Base-by-base conservation (phyloP, 2,888 invertebrate species). In the Monoplex corrugatus region DNA sequence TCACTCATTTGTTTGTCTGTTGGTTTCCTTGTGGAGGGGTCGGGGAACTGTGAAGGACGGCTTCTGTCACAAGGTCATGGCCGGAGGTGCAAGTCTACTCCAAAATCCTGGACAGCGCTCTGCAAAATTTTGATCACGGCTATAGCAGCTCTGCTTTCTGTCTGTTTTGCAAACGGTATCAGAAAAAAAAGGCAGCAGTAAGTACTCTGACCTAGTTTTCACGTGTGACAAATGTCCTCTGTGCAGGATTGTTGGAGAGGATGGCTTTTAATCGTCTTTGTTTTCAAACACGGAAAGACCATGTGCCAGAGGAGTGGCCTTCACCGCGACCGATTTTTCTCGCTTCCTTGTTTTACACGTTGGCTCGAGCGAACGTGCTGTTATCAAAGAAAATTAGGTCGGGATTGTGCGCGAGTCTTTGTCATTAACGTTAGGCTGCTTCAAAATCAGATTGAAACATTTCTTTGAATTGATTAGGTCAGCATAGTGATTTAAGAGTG, bases 31-130 rank as follows among this genome's bases (percentile, higher is more conserved):
- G 45, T 35, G 35, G 38, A 80, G 83, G 72, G 88, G 80, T 43
- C 87, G 75, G 63, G 78, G 83, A 85, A 88, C 90, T 89, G 94
- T 94, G 94, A 94, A 94, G 94, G 94, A 94, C 94, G 94, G 91
- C 90, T 72, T 84, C 90, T 91, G 92, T 91, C 92, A 91, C 94
- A 94, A 94, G 94, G 94, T 94, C 94, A 94, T 94, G 94, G 94
- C 94, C 94, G 93, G 92, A 92, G 92, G 91, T 91, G 78, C 89
- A 88, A 87, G 88, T 89, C 85, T 44, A 82, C 89, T 89, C 78
- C 68, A 68, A 89, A 75, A 85, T 32, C 75, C 32, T 50, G 45
- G 85, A n/a, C 88, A 84, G 89, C 68, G 43, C 32, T 63, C 44
- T 80, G 72, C 86, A 38, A 90, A 50, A n/a, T 8, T 80, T 88